Percentiles rank a stretch among this genome's conserved stretches.
phyloP scores from a whole-genome alignment of 2,888 invertebrate genomes.

The Leptura quadrifasciata region DNA sequence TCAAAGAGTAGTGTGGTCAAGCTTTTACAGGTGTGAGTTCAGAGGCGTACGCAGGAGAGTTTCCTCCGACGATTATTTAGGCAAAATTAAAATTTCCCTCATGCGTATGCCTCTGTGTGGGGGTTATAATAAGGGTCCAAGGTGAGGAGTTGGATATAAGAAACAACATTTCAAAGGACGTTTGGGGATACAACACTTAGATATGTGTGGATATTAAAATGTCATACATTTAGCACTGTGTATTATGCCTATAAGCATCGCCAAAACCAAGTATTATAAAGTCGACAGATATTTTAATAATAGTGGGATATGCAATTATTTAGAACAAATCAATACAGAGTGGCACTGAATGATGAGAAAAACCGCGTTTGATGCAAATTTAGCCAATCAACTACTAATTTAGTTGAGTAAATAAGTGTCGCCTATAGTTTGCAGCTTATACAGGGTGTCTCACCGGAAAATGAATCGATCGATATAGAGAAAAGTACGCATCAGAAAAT shows the following conservation, averaged over 20 bases:
- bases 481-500: too few relatives aligned
- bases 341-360: too few relatives aligned
- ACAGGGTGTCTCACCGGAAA: too few relatives aligned
- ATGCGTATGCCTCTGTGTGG: slow-evolving; percentile 45
- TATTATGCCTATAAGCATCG: slow-evolving; percentile 52
- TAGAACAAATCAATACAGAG: neutral
- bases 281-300: slow-evolving; percentile 1
- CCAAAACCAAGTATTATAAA: slow-evolving; percentile 24
- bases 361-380: too few relatives aligned
- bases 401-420: too few relatives aligned
- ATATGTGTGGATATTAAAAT: slow-evolving; percentile 42
- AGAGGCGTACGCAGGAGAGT: slow-evolving; percentile 34
- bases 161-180: slow-evolving; percentile 53
- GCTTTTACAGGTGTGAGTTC: slow-evolving; percentile 55
- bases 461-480: too few relatives aligned
- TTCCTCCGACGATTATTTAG: neutral
- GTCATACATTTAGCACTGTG: slow-evolving; percentile 60
- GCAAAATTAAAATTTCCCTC: neutral
- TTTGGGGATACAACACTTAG: slow-evolving; percentile 61
- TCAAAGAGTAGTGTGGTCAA: slow-evolving; percentile 72
- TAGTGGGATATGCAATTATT: neutral
- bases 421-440: too few relatives aligned
- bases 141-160: slow-evolving; percentile 33
- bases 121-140: slow-evolving; percentile 32
- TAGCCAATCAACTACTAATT: too few relatives aligned